Evolutionary conservation across 2,888 invertebrate species (phyloP), one percentile per base, ranked within the genome.

Genomic region (Gibbula magus): DNA sequence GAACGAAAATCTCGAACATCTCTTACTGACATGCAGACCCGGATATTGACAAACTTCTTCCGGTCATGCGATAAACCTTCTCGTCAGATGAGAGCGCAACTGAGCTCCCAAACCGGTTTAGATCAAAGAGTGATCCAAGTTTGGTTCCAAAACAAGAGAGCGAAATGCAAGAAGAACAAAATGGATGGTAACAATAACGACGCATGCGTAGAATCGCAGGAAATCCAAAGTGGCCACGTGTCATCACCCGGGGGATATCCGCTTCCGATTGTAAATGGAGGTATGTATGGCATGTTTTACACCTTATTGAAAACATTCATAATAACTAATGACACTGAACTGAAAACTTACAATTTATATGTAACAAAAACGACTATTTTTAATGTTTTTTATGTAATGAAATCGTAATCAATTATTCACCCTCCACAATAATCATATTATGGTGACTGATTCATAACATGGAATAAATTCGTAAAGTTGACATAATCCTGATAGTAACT

Each of bases 241-340:
- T 13, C 61, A 25, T 81, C 82, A 13, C 79, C 80, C 29, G 82
- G 82, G 13, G 80, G 83, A n/a, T 83, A 79, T 52, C 85, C 85
- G 0, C 53, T 83, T 10, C 85, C 85, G 29, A 83, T 85, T 32
- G 85, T 85, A 2, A 85, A 85, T 67, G 78, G 78, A 81, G 83
- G 85, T 85, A 70, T 29, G 75, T 13, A 45, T 45, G 1, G n/a
- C n/a, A n/a, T n/a, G n/a, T n/a, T n/a, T n/a, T n/a, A n/a, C n/a
- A n/a, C n/a, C n/a, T n/a, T n/a, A n/a, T n/a, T n/a, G n/a, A n/a
- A n/a, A n/a, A n/a, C n/a, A n/a, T n/a, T n/a, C n/a, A n/a, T n/a
- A n/a, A n/a, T n/a, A n/a, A n/a, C n/a, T n/a, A n/a, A n/a, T n/a
- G n/a, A n/a, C n/a, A n/a, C n/a, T n/a, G n/a, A n/a, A n/a, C n/a